Evolutionary conservation across 2,113 vertebrate genomes (phyloP), one percentile per base, ranked within the genome.

Genomic region (Oncorhynchus keta): DNA sequence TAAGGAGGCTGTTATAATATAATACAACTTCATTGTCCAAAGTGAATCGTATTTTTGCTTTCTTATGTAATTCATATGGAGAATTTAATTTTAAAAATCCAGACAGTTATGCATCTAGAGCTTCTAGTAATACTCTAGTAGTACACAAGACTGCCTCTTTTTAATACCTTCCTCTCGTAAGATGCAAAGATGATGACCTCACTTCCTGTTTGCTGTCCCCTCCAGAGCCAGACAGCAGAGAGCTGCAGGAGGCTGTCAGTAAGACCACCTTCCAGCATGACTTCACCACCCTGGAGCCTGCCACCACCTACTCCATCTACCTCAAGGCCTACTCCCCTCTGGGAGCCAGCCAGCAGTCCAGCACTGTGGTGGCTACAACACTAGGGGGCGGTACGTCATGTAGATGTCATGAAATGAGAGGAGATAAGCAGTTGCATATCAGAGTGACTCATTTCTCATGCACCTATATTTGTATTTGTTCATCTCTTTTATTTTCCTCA

Each of bases 161-260:
- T 57, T 4, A 57, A 14, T 57, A 14, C 55, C 16, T 20, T 57
- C 55, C 55, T 57, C 4, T 57, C 55, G 1, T 57, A 20, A 57
- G 16, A 57, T 45, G 39, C 9, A 45, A 45, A 45, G 9, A 45
- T 2, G 2, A 28, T 35, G 24, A 22, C 22, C n/a, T 61, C 26
- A 2, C 14, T 1, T 70, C 18, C 6, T 39, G 2, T 51, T 61
- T 24, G 49, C 64, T 32, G 16, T 16, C 66, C 55, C 4, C 59
- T 3, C 24, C 88, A 94, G 92, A 95, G 69, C 81, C 90, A 0
- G 92, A 93, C 70, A 86, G 88, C 7, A 90, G 67, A 0, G 93
- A 95, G 84, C 88, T 94, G 28, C 93, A 94, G 82, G 94, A 95
- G 81, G 93, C 94, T 0, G 87, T 94, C 57, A 93, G 92, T 51